Base-by-base conservation (phyloP, 2,797 vertebrate species). In the Melanotaenia parkinsoni region DNA sequence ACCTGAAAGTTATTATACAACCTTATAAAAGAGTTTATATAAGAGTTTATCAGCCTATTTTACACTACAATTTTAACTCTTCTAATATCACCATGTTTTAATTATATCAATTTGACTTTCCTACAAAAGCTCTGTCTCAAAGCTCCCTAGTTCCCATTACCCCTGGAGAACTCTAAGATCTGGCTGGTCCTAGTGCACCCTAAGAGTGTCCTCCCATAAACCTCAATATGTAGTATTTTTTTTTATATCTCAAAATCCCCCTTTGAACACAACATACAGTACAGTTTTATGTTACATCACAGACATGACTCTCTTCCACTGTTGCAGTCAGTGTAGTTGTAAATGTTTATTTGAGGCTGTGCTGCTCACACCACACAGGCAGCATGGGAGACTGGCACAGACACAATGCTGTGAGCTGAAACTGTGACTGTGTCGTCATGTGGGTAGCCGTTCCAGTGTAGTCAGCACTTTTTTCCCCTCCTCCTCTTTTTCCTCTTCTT, bases 341-440 rank as follows among this genome's bases (percentile, higher is more conserved):
- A 72, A 83, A 66, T 84, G 85, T 89, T 86, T 85, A 76, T 88
- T 71, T 63, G 74, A 68, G 62, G 59, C 61, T 70, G 79, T 58
- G 71, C 67, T 75, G 79, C 81, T 86, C 61, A 71, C 79, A 65
- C 71, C 84, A 87, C 72, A 51, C 61, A 78, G 81, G 79, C 78
- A 81, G 73, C 77, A 82, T 72, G 83, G 81, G 83, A 89, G 82
- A 86, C 79, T 86, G 85, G 76, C 84, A 71, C 67, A 24, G 60
- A 72, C 72, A 75, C 80, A 85, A 61, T 10, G 67, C 87, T 80
- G 78, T 28, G 81, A 86, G 82, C 86, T 82, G 58, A 72, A 87
- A 80, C 88, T 81, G 87, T 83, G 82, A 83, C 78, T 4, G 82
- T 91, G 92, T 91, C 86, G 78, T 92, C 89, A 91, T 67, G 76